Base-by-base conservation (phyloP, 2,797 vertebrate species). In the Peromyscus melanophrys region DNA sequence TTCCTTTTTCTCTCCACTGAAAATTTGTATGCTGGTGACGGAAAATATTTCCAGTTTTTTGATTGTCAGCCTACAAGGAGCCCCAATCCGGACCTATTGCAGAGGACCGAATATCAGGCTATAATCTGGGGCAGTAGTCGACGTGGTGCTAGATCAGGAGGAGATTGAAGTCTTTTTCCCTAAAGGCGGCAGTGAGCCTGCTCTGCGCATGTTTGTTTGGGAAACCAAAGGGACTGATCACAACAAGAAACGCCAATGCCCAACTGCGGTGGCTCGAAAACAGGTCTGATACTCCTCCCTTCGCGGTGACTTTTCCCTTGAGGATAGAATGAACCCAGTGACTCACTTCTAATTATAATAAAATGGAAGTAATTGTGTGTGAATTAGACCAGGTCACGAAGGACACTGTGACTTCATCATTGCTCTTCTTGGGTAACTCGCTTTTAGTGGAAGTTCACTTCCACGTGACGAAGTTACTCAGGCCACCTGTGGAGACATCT, bases 281-380 rank as follows among this genome's bases (percentile, higher is more conserved):
- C 34, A 40, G 69, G 63, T 88, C 40, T 65, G 52, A 85, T 92
- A 59, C 2, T 0, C 65, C 76, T 80, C 23, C 25, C 27, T 88
- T 93, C 55, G 40, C 78, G 55, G 88, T 63, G 40, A 94, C 46
- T 90, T 91, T 92, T 40, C 27, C n/a, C 27, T 63, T 61, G 63
- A 52, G 17, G 75, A 46, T 63, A 27, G 59, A 96, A 61, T 93
- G 76, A 83, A 55, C 75, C 89, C 89, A 89, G 78, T 80, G 89
- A 96, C 29, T 92, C 75, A 93, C 21, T 95, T 94, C 63, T 83
- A 88, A 96, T 95, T 92, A 94, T 84, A 77, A 84, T 90, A 76
- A 93, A 94, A 61, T 94, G 57, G 46, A 84, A 97, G 65, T 81
- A 77, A 97, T 29, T 9, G 12, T 65, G 65, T 84, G 57, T 95